Percentiles rank a stretch among this genome's conserved stretches.
phyloP scores from a whole-genome alignment of 1,140 invertebrate genomes.

The Bactericera cockerelli region DNA sequence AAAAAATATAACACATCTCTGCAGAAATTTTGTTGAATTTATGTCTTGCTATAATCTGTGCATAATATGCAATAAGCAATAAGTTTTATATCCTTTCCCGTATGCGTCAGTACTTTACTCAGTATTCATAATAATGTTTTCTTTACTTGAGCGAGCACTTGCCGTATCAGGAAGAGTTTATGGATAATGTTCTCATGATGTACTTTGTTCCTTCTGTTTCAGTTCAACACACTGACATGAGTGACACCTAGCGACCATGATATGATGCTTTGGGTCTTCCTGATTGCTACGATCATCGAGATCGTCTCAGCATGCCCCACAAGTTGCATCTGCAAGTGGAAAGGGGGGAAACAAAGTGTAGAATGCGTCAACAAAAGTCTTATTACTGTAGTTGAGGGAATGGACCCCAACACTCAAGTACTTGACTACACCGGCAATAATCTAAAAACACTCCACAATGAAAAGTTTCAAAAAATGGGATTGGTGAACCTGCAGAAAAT shows the following conservation, averaged over 20 bases:
- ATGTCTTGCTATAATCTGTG: too few species aligned
- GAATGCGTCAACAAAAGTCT: slow-evolving; percentile 63
- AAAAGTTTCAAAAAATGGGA: slow-evolving; percentile 58
- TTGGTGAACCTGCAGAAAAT: slow-evolving; percentile 77
- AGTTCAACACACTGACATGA: slow-evolving; percentile 2
- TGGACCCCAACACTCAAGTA: slow-evolving; percentile 77
- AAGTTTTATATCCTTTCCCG: too few species aligned
- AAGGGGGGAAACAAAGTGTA: slow-evolving; percentile 75
- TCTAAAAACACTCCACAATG: slow-evolving; percentile 51
- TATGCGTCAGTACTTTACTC: too few species aligned
- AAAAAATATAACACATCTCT: too few species aligned
- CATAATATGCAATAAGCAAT: too few species aligned
- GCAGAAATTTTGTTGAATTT: too few species aligned
- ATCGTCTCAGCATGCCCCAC: slow-evolving; percentile 44
- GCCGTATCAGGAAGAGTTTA: too few species aligned
- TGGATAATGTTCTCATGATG: too few species aligned
- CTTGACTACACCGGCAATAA: slow-evolving; percentile 70
- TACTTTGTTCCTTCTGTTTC: background rate
- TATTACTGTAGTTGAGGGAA: slow-evolving; percentile 56
- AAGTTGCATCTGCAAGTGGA: slow-evolving; percentile 76
- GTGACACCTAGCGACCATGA: background rate
- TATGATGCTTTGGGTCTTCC: background rate
- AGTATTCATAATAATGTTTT: too few species aligned
- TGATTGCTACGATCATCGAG: slow-evolving; percentile 16
- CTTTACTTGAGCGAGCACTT: too few species aligned